Conservation (phyloP, 2,797 vertebrate genomes). For the Bradypus variegatus region DNA sequence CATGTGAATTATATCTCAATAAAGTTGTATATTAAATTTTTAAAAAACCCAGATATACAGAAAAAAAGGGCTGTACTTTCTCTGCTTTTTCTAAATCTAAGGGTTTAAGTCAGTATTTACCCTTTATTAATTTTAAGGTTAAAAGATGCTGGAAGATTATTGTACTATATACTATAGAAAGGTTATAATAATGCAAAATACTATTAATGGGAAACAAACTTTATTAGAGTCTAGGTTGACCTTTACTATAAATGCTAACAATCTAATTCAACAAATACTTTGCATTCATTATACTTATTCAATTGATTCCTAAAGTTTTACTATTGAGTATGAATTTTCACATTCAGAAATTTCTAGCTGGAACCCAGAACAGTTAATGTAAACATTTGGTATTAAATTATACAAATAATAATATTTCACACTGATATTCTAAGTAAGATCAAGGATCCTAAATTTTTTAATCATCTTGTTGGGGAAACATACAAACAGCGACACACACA, state of each 20-base stretch:
- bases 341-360: not conserved
- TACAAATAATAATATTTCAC: not conserved
- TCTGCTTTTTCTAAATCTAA: not conserved
- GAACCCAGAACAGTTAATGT: not conserved
- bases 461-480: not conserved
- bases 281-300: not conserved
- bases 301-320: constrained; percentile 1
- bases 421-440: not conserved
- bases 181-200: not conserved
- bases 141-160: not conserved
- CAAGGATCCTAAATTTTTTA: not conserved
- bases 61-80: not conserved
- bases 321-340: not conserved
- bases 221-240: not conserved
- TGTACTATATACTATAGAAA: not conserved
- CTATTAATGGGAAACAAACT: not conserved
- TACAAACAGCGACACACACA: not conserved
- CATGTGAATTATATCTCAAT: not conserved
- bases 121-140: constrained; percentile 13
- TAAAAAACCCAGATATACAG: not conserved
- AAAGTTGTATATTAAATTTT: not conserved
- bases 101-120: not conserved
- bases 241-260: not conserved
- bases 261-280: constrained; percentile 24
- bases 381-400: not conserved